Evolutionary conservation across 1,140 invertebrate genomes (phyloP), one percentile per base, ranked within the genome.

Genomic region (Leptinotarsa texana): DNA sequence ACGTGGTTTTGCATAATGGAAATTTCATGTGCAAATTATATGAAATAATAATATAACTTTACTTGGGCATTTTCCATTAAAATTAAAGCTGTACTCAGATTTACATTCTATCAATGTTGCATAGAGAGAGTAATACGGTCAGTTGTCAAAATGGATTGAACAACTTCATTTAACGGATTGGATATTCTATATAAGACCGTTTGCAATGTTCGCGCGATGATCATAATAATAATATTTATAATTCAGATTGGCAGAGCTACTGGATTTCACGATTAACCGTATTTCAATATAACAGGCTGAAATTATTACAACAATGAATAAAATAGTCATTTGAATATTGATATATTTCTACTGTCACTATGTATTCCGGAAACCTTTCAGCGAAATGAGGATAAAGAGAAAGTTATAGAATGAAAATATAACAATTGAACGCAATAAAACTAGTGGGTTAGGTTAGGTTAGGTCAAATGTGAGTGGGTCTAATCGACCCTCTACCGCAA

Each of bases 1-100:
- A 21, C 1, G 63, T 33, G 63, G 63, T 22, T 66, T 15, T 11
- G 22, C 17, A 13, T 66, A 66, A 66, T 66, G 63, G 63, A 66
- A 13, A 24, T 24, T 66, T 24, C 63, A 18, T 22, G 63, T 66
- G 63, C 6, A 66, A 66, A 8, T 66, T 66, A 22, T 66, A 66
- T 66, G 27, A 66, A 66, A 66, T 66, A 66, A 66, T 66, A 66
- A 66, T 66, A 66, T 22, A 66, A 66, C 63, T 66, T 66, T 5
- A 33, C 18, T 24, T 66, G n/a, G 27, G 27, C 63, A 66, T 33
- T 66, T 66, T 3, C 63, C 17, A 66, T 66, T 66, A 11, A 66
- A 21, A 21, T 66, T 66, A 66, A 66, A 66, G 17, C 17, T 18
- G 24, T 15, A 24, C 63, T 66, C 63, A 66, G 22, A 33, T 66